phyloP scores from a whole-genome alignment of 2,888 invertebrate species.

The Mythimna albipuncta region DNA sequence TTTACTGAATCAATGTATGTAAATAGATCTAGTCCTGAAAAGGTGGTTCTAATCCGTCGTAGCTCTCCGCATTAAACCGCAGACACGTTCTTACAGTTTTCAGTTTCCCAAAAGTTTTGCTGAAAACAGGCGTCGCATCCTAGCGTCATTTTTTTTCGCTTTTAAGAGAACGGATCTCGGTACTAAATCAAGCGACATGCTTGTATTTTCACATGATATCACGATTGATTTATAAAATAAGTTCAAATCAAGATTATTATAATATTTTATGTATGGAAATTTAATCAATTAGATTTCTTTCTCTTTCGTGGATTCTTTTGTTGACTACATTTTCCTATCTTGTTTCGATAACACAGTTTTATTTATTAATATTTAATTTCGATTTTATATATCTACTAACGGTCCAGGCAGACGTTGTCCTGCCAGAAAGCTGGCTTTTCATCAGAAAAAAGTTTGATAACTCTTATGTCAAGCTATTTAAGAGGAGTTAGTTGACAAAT shows the following conservation, averaged over 20 bases:
- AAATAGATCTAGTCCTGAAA: slow-evolving; percentile 1
- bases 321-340: neutral
- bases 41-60: slow-evolving; percentile 15
- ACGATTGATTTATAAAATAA: neutral
- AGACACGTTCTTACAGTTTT: slow-evolving; percentile 34
- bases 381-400: neutral
- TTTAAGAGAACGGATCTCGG: neutral
- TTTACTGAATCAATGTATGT: slow-evolving; percentile 16
- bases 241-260: too few species aligned
- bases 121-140: slow-evolving; percentile 10
- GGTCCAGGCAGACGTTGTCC: too few species aligned
- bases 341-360: neutral
- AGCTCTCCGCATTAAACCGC: neutral
- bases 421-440: too few species aligned
- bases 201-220: neutral
- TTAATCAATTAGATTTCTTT: neutral
- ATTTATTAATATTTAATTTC: neutral
- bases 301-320: neutral
- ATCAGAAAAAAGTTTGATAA: too few species aligned
- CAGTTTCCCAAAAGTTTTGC: slow-evolving; percentile 27
- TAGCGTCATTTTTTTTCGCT: slow-evolving; percentile 3
- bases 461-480: too few species aligned
- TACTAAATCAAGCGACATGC: neutral
- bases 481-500: too few species aligned
- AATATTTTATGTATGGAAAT: too few species aligned